Base-by-base conservation (phyloP, 2,888 invertebrate genomes). In the Polydrusus cervinus region DNA sequence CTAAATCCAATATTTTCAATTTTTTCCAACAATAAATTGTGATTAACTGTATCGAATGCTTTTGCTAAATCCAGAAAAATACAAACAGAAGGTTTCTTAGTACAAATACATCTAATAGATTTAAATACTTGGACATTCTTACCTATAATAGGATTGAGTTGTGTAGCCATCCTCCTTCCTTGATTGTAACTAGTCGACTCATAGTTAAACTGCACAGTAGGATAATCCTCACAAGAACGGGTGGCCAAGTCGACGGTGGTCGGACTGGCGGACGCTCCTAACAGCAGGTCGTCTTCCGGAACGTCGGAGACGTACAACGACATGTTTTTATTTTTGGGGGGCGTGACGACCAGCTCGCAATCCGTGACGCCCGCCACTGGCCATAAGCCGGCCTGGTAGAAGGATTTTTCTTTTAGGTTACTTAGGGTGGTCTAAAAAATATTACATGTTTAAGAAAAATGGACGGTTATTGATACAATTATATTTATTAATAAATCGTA, bases 191-290 rank as follows among this genome's bases (percentile, higher is more conserved):
- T 25, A 18, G 16, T 47, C 9, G 47, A 8, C 13, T 66, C 65
- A 43, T 60, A 53, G 16, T 64, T 45, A 47, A 51, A 71, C n/a
- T 43, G 43, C 1, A 40, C 47, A 13, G 20, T 20, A 2, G 65
- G 16, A 57, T 57, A 60, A 1, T 72, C 67, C 57, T 72, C 72
- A 20, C 40, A 20, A 14, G 70, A 68, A 43, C 61, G 65, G 34
- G 66, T 72, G 1, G 76, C 77, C 14, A 79, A 76, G 53, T 81
- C 83, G 14, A 79, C 83, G 3, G 85, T 81, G 10, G 87, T 87
- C 11, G 87, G 88, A 80, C 87, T 88, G 14, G 88, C 88, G 0
- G 88, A 88, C 6, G 88, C 88, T 1, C 88, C 88, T 51, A 88
- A 78, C 14, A 85, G 79, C 67, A 89, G 82, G 75, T 88, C 88